A percentile compares a stretch with the other conserved stretches of the same genome.
phyloP scores from a whole-genome alignment of 2,888 invertebrate genomes.

The Hyalella azteca region DNA sequence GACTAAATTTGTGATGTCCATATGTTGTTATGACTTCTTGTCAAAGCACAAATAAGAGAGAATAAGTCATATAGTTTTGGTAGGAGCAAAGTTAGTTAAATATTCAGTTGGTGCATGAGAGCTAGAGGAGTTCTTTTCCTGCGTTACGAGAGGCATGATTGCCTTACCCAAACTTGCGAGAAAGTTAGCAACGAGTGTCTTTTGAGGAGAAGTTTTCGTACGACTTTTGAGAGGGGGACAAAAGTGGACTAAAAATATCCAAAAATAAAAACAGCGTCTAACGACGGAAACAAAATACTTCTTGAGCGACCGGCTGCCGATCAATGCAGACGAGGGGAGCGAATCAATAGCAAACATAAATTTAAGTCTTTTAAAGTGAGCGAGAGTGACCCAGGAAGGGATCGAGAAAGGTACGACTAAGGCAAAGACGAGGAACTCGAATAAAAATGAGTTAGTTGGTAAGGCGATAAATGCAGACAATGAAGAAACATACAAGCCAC shows the following conservation, averaged over 20 bases:
- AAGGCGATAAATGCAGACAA: conserved; percentile 5
- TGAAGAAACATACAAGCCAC: not conserved
- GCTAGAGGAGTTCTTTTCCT: not conserved
- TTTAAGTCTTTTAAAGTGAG: not conserved
- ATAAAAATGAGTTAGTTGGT: not conserved
- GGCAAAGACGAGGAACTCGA: not conserved
- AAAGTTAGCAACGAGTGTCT: not conserved
- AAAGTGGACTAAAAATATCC: not conserved
- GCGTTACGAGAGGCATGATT: not conserved
- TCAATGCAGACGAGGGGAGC: conserved; percentile 1
- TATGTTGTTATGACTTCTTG: too few species aligned
- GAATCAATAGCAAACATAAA: conserved; percentile 5
- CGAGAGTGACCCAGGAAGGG: not conserved
- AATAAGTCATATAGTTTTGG: too few species aligned
- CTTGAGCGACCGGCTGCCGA: conserved; percentile 14
- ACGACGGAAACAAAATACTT: conserved; percentile 17
- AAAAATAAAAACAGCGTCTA: not conserved
- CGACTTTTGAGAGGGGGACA: not conserved
- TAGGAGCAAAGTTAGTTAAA: too few species aligned
- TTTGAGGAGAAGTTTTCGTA: not conserved
- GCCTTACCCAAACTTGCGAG: not conserved
- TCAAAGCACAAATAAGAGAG: too few species aligned
- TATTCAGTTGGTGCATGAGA: too few species aligned
- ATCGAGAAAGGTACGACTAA: not conserved
- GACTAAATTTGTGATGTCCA: too few species aligned